Base-by-base conservation (phyloP, 2,888 invertebrate species). In the Psylliodes chrysocephalus region DNA sequence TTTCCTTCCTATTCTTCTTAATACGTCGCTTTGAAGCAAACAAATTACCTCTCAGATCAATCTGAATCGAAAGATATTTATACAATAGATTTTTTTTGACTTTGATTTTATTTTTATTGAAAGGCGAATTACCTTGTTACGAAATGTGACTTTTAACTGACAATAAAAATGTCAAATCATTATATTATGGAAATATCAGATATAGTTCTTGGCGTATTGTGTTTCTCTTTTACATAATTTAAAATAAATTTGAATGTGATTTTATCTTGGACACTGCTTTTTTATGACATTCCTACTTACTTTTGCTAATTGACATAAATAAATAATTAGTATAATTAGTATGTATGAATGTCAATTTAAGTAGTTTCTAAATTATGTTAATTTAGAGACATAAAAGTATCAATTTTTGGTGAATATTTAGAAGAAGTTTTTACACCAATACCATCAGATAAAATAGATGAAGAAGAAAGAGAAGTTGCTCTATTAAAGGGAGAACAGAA, bases 1-100 rank as follows among this genome's bases (percentile, higher is more conserved):
- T 44, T 44, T 44, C 44, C 44, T 44, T 44, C 44, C 44, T 44
- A 44, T 44, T 44, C 44, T 15, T 44, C 44, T 44, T 40, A 40
- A 40, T 17, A 44, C 33, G 33, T 19, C 8, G 8, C 17, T 17
- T 19, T 19, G 18, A 18, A 44, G 44, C 44, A 17, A 44, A 19
- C 19, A 44, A 44, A 19, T 6, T 10, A 33, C 6, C 44, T 44
- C 15, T 44, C 17, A 10, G 17, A 44, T 44, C 44, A 18, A 44
- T 44, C n/a, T 14, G 17, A 44, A 44, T 44, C 44, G 44, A 44
- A 44, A 44, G 44, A 18, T 44, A 44, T 44, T 44, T 44, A 17
- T 19, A 44, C 44, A 44, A 44, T 44, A 44, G 44, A 44, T 18
- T 44, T 44, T 44, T n/a, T 44, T 44, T 44, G 1, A 33, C 33